Conservation (phyloP, 1,140 invertebrate genomes). For the Hycleus cichorii region DNA sequence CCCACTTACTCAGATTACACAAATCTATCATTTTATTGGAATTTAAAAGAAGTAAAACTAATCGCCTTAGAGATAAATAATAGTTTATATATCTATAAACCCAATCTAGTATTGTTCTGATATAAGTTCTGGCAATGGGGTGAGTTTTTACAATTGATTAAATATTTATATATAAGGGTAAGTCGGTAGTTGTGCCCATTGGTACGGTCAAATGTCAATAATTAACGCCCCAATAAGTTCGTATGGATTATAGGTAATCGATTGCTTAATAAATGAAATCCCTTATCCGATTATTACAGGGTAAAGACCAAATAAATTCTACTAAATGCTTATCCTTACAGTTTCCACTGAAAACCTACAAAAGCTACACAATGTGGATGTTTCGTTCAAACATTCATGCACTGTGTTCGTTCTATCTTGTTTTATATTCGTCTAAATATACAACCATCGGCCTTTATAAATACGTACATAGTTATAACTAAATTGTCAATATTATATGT, state of each 20-base stretch:
- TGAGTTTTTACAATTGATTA: conserved; percentile 7
- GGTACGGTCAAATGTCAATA: conserved; percentile 23
- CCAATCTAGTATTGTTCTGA: too few species aligned
- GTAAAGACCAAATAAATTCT: conserved; percentile 31
- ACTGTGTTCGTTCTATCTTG: not conserved
- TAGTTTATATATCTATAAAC: too few species aligned
- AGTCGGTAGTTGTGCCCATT: conserved; percentile 5
- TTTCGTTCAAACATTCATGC: conserved; percentile 11
- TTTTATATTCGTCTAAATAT: conserved; percentile 6
- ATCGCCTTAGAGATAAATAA: too few species aligned
- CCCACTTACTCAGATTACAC: too few species aligned
- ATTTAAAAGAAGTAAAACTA: too few species aligned
- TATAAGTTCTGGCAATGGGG: too few species aligned
- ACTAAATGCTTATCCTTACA: conserved; percentile 17
- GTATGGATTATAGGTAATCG: conserved; percentile 30
- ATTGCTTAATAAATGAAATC: conserved; percentile 33
- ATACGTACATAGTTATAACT: too few species aligned
- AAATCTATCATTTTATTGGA: too few species aligned
- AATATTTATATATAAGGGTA: conserved; percentile 11
- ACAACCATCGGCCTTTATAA: conserved; percentile 2
- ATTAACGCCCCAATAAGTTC: conserved; percentile 22
- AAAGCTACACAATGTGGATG: conserved; percentile 8
- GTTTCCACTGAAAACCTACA: conserved; percentile 19
- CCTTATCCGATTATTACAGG: conserved; percentile 31
- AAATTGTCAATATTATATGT: not conserved